phyloP scores from a whole-genome alignment of 2,888 invertebrate species.

The Phyllotreta striolata region DNA sequence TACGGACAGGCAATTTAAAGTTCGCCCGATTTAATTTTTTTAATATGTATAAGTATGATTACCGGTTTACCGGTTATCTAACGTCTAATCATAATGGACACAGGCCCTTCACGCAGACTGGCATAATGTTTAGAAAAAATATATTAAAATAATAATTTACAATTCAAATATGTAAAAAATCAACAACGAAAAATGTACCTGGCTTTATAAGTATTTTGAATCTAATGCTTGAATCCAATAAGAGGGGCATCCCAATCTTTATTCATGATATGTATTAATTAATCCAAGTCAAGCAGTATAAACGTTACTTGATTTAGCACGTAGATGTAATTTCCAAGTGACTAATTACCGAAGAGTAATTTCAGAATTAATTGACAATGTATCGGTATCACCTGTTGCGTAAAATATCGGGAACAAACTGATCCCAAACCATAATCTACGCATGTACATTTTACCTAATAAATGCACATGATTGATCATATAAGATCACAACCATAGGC shows the following conservation, averaged over 20 bases:
- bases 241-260: too few species aligned
- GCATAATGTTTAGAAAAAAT: neutral
- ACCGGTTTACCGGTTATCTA: conserved; percentile 7
- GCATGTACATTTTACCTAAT: conserved; percentile 21
- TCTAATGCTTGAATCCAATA: too few species aligned
- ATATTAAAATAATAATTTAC: conserved; percentile 1
- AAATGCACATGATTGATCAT: conserved; percentile 16
- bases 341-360: conserved; percentile 36
- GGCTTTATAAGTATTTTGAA: too few species aligned
- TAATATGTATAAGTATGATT: conserved; percentile 13
- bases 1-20: conserved; percentile 27
- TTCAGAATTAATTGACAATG: conserved; percentile 45
- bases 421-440: conserved; percentile 18
- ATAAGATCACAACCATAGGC: conserved; percentile 1
- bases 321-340: conserved; percentile 9
- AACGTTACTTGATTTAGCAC: too few species aligned
- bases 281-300: too few species aligned
- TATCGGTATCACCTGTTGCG: conserved; percentile 23
- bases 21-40: conserved; percentile 12
- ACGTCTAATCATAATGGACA: conserved; percentile 6
- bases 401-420: conserved; percentile 20
- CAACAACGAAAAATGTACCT: too few species aligned
- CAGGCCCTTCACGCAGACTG: neutral
- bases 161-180: too few species aligned
- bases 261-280: too few species aligned